These are phyloP conservation scores for Philaethria dido DNA, from an alignment of 2,888 invertebrate species.

Conservation along the genomic window DNA sequence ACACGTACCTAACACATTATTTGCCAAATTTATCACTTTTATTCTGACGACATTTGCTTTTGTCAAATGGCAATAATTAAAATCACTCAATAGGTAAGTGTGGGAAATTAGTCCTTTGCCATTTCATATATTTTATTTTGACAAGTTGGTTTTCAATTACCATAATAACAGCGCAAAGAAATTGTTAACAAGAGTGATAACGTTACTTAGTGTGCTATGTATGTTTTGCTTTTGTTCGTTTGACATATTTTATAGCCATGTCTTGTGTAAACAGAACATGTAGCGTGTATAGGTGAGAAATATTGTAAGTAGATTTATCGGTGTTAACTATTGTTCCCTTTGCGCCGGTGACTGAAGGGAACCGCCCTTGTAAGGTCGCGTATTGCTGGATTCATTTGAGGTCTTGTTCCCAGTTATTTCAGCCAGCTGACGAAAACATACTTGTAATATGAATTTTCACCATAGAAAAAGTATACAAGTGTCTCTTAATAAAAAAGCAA, in stretches of 20 bases:
- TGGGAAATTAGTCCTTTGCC: constrained; percentile 71
- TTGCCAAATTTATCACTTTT: constrained; percentile 57
- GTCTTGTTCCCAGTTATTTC: constrained; percentile 48
- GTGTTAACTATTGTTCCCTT: constrained; percentile 70
- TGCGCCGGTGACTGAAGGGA: constrained; percentile 50
- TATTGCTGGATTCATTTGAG: constrained; percentile 46
- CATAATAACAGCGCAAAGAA: constrained; percentile 63
- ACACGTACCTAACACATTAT: constrained; percentile 57
- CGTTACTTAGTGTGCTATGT: constrained; percentile 65
- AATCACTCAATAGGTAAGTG: constrained; percentile 57
- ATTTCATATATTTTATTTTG: constrained; percentile 69
- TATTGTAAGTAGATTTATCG: constrained; percentile 79
- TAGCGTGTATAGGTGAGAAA: constrained; percentile 72
- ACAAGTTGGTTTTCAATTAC: constrained; percentile 74
- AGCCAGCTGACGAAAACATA: constrained; percentile 9
- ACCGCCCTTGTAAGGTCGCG: constrained; percentile 46
- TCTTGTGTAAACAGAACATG: constrained; percentile 80
- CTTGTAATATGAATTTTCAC: background rate
- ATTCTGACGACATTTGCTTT: constrained; percentile 51
- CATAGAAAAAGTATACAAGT: background rate
- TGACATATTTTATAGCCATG: constrained; percentile 78
- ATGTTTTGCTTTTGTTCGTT: constrained; percentile 75
- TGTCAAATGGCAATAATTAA: constrained; percentile 54
- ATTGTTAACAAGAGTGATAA: constrained; percentile 64
- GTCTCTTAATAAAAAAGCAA: no score